phyloP scores from a whole-genome alignment of 2,113 vertebrate genomes.

The Neolamprologus cancellatus region DNA sequence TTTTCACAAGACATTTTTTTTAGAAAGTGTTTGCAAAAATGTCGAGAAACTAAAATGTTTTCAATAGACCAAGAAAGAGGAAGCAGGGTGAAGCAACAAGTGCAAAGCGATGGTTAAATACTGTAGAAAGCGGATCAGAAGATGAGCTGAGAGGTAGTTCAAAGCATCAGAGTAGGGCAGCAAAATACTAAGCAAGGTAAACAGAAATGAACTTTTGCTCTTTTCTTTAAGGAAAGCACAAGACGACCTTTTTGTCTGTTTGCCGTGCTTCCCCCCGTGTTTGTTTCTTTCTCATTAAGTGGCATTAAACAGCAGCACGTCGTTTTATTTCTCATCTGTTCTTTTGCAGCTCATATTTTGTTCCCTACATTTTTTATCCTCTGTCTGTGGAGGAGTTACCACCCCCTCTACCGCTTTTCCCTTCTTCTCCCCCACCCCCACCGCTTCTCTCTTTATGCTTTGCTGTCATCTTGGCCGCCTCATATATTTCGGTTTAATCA shows the following conservation, averaged over 20 bases:
- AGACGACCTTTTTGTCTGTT: background rate
- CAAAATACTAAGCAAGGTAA: background rate
- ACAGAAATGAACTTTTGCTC: background rate
- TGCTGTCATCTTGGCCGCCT: constrained; percentile 39
- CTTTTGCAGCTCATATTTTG: background rate
- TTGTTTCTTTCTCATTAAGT: background rate
- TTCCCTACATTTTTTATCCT: background rate
- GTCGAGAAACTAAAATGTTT: background rate
- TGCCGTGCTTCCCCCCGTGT: background rate
- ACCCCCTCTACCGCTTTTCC: background rate
- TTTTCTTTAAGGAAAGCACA: background rate
- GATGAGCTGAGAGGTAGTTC: background rate
- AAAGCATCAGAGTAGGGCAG: background rate
- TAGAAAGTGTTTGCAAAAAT: background rate
- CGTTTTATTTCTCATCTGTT: background rate
- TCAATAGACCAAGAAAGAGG: background rate
- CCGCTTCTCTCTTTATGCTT: background rate
- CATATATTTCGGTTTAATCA: constrained; percentile 56
- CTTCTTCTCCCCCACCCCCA: background rate
- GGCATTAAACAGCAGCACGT: background rate
- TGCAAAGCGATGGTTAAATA: background rate
- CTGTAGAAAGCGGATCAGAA: background rate
- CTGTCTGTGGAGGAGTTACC: background rate
- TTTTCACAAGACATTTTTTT: background rate
- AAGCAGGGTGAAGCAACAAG: background rate